These are phyloP conservation scores for Procambarus virginalis DNA, from an alignment of 1,140 invertebrate genomes.

Conservation along the genomic window DNA sequence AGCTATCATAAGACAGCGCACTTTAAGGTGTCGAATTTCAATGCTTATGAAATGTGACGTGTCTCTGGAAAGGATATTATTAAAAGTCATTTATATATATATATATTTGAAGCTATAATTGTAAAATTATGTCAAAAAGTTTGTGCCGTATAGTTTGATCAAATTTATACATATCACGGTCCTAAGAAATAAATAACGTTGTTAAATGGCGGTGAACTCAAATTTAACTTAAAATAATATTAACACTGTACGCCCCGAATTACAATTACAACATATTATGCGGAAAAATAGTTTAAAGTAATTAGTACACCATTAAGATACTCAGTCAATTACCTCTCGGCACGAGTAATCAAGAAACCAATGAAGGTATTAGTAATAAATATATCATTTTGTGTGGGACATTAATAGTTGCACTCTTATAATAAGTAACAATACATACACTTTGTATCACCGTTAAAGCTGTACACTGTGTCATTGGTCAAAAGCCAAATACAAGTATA, in stretches of 20 bases:
- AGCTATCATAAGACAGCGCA: no score
- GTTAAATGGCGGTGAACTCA: not conserved
- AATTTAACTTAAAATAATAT: slow-evolving; percentile 2
- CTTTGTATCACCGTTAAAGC: slow-evolving; percentile 23
- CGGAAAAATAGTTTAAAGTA: not conserved
- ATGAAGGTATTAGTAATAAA: not conserved
- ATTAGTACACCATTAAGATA: not conserved
- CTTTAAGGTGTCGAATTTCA: no score
- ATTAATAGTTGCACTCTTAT: slow-evolving; percentile 29
- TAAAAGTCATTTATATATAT: slow-evolving; percentile 6
- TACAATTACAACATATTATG: not conserved
- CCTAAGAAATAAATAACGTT: slow-evolving; percentile 10
- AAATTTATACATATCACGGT: slow-evolving; percentile 45
- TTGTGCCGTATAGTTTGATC: slow-evolving; percentile 41
- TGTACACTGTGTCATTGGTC: slow-evolving; percentile 6
- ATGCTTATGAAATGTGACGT: not conserved
- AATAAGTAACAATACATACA: slow-evolving; percentile 11
- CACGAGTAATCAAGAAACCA: not conserved
- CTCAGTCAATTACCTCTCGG: not conserved
- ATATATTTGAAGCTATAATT: slow-evolving; percentile 49
- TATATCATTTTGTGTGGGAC: slow-evolving; percentile 6
- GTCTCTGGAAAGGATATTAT: not conserved
- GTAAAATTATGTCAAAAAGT: slow-evolving; percentile 49
- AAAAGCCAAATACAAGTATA: not conserved
- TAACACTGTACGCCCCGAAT: not conserved